phyloP scores from a whole-genome alignment of 2,797 vertebrate genomes.

The Oophaga sylvatica region DNA sequence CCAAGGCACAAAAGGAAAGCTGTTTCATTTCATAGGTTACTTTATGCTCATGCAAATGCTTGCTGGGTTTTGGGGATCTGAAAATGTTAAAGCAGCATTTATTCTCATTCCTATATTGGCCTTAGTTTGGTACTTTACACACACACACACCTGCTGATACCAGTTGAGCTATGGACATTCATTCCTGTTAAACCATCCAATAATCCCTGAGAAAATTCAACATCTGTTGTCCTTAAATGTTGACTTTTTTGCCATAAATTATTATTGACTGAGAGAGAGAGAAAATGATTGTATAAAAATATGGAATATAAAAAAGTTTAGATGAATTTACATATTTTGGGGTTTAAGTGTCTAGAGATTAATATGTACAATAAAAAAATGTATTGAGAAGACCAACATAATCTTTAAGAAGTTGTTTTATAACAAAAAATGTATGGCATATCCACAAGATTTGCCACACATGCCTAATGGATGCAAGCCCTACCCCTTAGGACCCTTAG shows the following conservation, averaged over 20 bases:
- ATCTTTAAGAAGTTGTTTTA: too few species aligned
- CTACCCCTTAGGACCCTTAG: too few species aligned
- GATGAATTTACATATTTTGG: not conserved
- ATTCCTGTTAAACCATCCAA: slow-evolving; percentile 50
- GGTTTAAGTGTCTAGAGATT: not conserved
- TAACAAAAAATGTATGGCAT: too few species aligned
- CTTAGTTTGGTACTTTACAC: slow-evolving; percentile 37
- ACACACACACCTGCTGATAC: slow-evolving; percentile 58
- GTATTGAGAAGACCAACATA: too few species aligned
- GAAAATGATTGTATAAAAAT: slow-evolving; percentile 13
- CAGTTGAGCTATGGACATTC: slow-evolving; percentile 34
- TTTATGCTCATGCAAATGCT: not conserved
- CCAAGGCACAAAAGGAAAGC: slow-evolving; percentile 1
- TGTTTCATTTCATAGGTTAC: slow-evolving; percentile 31
- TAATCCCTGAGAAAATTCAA: slow-evolving; percentile 51
- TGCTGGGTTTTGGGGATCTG: not conserved
- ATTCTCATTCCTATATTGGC: slow-evolving; percentile 36
- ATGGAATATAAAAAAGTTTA: slow-evolving; percentile 12
- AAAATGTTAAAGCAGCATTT: slow-evolving; percentile 30
- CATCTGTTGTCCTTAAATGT: slow-evolving; percentile 58
- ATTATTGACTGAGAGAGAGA: slow-evolving; percentile 51
- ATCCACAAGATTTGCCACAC: too few species aligned
- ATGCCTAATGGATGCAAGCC: too few species aligned
- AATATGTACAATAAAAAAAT: not conserved
- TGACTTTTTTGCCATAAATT: slow-evolving; percentile 51